A percentile compares a stretch with the other conserved stretches of the same genome.
Conservation (phyloP, 2,113 vertebrate genomes). For the Fukomys damarensis region DNA sequence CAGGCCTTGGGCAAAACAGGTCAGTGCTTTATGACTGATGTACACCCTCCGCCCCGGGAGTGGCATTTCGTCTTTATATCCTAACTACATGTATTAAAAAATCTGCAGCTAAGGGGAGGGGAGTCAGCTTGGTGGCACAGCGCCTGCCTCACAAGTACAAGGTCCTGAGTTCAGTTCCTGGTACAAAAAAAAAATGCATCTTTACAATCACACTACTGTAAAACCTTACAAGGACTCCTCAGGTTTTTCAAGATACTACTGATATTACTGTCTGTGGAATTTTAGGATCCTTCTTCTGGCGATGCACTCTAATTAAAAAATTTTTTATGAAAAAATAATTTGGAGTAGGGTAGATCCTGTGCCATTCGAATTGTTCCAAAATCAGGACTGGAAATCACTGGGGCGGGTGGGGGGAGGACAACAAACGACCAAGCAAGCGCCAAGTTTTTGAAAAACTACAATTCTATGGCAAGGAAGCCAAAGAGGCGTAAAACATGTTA, state of each 20-base stretch:
- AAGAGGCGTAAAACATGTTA: neutral
- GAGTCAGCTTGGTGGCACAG: no score
- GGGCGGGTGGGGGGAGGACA: neutral
- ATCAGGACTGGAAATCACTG: neutral
- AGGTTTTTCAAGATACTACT: neutral
- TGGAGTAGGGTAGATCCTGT: neutral
- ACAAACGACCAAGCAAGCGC: conserved; percentile 41
- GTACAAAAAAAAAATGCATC: neutral
- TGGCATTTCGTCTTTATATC: neutral
- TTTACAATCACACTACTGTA: neutral
- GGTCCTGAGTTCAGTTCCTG: no score
- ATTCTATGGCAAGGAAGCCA: neutral
- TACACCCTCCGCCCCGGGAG: neutral
- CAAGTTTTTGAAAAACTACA: neutral
- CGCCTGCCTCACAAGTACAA: no score
- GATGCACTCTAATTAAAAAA: neutral
- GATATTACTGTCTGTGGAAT: neutral
- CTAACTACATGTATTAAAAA: neutral
- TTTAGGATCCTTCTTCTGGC: neutral
- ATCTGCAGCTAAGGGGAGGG: no score
- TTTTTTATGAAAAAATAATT: neutral
- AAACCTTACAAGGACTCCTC: neutral
- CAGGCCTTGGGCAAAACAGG: neutral
- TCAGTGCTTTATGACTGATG: neutral
- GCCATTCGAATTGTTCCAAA: neutral